Evolutionary conservation across 2,113 vertebrate species (phyloP), one percentile per base, ranked within the genome.

Genomic region (Morone chrysops): DNA sequence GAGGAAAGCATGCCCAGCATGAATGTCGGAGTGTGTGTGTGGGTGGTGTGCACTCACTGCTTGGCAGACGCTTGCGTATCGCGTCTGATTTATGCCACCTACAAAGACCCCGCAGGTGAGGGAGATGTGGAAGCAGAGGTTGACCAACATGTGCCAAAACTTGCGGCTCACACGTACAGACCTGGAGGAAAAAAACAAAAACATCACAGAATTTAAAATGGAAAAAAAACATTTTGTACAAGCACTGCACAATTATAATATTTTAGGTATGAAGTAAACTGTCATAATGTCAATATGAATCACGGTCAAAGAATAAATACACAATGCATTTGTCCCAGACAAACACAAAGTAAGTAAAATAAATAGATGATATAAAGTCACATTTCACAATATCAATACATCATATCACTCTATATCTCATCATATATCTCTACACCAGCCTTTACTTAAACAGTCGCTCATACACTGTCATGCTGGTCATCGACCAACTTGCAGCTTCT

Each of bases 61-160:
- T 92, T 99, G 98, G 89, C 98, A 99, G 90, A 98, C 90, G 36
- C 96, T 98, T 43, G 96, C 87, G 22, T 96, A 94, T 72, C 94
- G 95, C 0, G 96, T 98, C 93, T 99, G 98, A 92, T 96, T 99
- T 90, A 99, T 92, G 71, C 98, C 98, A 60, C 97, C 97, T 43
- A 98, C 93, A 78, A 97, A 99, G 80, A 98, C 96, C 61, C 93
- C 95, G 25, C 97, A 97, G 5, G 97, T 97, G 92, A 99, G 96
- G 82, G 97, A 96, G 80, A 99, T 92, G 93, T 99, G 98, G 86
- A 98, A 95, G 86, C 96, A 97, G 82, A 99, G 93, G 93, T 99
- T 99, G 85, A 99, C 95, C 70, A 99, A 90, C 98, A 99, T 99
- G 92, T 99, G 98, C 98, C 98, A 99, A 82, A 95, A 97, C 94